A percentile compares a stretch with the other conserved stretches of the same genome.
phyloP scores from a whole-genome alignment of 1,140 invertebrate genomes.

The Lanistes nyassanus region DNA sequence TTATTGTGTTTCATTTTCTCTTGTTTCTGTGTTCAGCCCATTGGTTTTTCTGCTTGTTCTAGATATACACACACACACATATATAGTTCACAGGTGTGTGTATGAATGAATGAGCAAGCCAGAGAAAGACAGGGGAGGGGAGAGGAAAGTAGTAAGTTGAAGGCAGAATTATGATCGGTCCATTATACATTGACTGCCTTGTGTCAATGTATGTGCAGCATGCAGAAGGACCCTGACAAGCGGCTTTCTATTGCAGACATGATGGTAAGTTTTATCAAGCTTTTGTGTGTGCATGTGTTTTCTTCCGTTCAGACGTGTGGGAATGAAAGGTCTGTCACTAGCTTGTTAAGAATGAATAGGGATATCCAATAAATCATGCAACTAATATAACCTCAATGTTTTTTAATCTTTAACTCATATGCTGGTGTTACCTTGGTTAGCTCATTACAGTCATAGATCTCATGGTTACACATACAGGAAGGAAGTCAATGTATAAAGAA shows the following conservation, averaged over 20 bases:
- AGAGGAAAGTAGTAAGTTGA: not conserved
- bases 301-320: not conserved
- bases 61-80: too few relatives aligned
- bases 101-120: not conserved
- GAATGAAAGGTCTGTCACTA: too few relatives aligned
- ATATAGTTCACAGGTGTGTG: too few relatives aligned
- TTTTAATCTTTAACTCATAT: too few relatives aligned
- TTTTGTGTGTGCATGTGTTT: slow-evolving; percentile 5
- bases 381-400: too few relatives aligned
- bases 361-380: too few relatives aligned
- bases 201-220: slow-evolving; percentile 30
- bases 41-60: not conserved
- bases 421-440: too few relatives aligned
- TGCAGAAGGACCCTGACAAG: slow-evolving; percentile 36
- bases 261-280: slow-evolving; percentile 29
- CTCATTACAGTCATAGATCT: too few relatives aligned
- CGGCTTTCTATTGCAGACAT: slow-evolving; percentile 36
- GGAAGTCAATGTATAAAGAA: too few relatives aligned
- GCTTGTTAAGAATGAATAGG: too few relatives aligned
- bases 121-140: not conserved
- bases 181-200: not conserved
- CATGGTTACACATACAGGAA: too few relatives aligned
- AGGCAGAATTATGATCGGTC: not conserved
- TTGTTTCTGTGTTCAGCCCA: not conserved
- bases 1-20: not conserved